Evolutionary conservation across 2,797 vertebrate species (phyloP).

Genomic region (Oreortyx pictus): DNA sequence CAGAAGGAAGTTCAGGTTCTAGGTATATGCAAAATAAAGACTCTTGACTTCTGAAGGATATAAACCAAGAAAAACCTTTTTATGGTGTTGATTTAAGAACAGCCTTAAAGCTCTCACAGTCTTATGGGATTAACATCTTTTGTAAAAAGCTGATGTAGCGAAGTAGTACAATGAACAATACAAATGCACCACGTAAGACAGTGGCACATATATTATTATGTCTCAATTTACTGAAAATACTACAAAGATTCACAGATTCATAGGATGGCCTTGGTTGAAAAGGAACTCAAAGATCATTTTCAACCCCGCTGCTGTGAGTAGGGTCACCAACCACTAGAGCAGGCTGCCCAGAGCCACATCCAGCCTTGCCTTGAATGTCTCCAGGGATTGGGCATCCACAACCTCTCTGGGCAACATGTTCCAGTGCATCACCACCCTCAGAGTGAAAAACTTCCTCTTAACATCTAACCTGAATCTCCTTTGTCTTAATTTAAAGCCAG

Average conservation of each 20-base stretch:
- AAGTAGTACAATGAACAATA: neutral
- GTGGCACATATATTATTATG: neutral
- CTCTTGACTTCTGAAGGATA: fast-evolving
- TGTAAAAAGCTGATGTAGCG: neutral
- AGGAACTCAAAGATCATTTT: no score
- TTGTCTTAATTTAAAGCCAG: no score
- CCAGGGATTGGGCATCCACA: no score
- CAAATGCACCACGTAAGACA: neutral
- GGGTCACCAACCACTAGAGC: no score
- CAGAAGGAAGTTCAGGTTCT: neutral
- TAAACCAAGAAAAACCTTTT: neutral
- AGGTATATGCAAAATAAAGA: neutral
- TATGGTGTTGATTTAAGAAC: neutral
- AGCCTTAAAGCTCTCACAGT: neutral
- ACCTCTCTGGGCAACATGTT: no score
- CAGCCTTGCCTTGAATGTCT: no score
- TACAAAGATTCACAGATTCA: neutral
- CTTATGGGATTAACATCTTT: neutral
- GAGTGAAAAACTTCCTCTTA: no score
- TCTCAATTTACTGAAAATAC: neutral
- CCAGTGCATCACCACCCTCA: no score
- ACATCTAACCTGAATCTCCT: no score
- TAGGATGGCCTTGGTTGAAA: no score
- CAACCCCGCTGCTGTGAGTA: no score
- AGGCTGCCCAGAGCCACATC: no score